Percentiles rank a stretch among this genome's conserved stretches.
These are phyloP conservation scores for Saccostrea cuccullata DNA, from an alignment of 1,140 invertebrate genomes.

Conservation along the genomic window DNA sequence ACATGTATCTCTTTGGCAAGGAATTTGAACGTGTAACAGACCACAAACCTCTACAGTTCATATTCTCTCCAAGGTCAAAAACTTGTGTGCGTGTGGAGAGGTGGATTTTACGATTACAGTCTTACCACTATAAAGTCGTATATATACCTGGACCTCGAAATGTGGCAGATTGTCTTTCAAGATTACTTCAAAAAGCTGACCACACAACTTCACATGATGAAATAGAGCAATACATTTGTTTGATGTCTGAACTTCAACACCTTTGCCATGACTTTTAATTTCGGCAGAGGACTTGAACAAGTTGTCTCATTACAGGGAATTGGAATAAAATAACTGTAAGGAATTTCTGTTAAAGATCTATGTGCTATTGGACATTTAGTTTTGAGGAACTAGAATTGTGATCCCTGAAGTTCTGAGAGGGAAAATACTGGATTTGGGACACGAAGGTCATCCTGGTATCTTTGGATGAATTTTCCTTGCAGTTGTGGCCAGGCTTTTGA, in stretches of 20 bases:
- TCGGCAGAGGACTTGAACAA: no score
- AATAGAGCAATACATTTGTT: background rate
- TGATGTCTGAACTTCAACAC: no score
- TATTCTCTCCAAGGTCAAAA: no score
- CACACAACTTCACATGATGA: background rate
- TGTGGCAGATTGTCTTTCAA: no score
- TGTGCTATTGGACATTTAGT: background rate
- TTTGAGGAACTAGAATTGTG: slow-evolving; percentile 34
- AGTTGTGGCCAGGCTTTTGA: no score
- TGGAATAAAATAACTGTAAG: no score
- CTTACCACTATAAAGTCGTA: background rate
- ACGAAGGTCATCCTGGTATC: slow-evolving; percentile 44
- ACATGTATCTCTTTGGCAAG: background rate
- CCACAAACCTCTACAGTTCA: no score
- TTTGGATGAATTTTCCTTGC: slow-evolving; percentile 31
- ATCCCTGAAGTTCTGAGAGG: background rate
- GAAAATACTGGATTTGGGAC: slow-evolving; percentile 18
- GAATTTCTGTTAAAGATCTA: no score
- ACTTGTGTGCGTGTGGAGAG: no score
- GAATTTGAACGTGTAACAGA: no score
- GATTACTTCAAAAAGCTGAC: background rate
- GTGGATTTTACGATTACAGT: background rate
- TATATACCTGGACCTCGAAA: background rate
- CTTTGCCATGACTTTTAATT: no score
- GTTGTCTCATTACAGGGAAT: no score